A percentile compares a stretch with the other conserved stretches of the same genome.
phyloP scores from a whole-genome alignment of 30 jellyfish, hydroid and myxozoan species.

The Sanderia malayensis region DNA sequence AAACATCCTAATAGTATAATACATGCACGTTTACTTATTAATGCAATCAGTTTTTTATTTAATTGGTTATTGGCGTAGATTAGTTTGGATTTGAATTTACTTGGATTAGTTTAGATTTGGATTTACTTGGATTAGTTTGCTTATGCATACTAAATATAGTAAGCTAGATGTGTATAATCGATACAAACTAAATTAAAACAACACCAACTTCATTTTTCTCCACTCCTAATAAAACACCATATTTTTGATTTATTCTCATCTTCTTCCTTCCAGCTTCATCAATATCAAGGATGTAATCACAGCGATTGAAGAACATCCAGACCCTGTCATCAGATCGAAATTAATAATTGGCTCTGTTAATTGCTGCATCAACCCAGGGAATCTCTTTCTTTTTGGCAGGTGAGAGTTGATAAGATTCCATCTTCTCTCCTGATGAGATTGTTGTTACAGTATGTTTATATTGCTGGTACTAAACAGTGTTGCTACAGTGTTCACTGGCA shows the following conservation, averaged over 20 bases:
- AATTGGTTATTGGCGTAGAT: not conserved
- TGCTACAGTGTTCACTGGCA: not conserved
- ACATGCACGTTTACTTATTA: not conserved
- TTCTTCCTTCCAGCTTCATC: slow-evolving; percentile 23
- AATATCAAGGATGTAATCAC: slow-evolving; percentile 33
- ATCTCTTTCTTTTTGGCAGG: slow-evolving; percentile 43
- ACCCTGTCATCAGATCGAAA: slow-evolving; percentile 24
- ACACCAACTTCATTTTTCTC: not conserved
- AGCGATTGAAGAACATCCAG: slow-evolving; percentile 58
- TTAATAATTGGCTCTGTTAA: slow-evolving; percentile 57
- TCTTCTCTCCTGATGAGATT: too few relatives aligned
- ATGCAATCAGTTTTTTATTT: not conserved
- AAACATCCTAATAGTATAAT: too few relatives aligned
- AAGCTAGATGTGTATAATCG: too few relatives aligned
- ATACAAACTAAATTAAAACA: too few relatives aligned
- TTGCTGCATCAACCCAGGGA: slow-evolving; percentile 55
- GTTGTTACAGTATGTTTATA: not conserved
- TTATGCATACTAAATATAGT: too few relatives aligned
- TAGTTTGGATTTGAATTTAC: too few relatives aligned
- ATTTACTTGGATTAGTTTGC: too few relatives aligned
- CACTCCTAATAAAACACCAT: not conserved
- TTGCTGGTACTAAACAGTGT: not conserved
- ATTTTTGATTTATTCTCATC: not conserved
- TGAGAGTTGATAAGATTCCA: too few relatives aligned
- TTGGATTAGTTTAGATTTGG: too few relatives aligned